These are phyloP conservation scores for Montipora capricornis DNA, from an alignment of 64 coral and sea anemone species.

Conservation along the genomic window DNA sequence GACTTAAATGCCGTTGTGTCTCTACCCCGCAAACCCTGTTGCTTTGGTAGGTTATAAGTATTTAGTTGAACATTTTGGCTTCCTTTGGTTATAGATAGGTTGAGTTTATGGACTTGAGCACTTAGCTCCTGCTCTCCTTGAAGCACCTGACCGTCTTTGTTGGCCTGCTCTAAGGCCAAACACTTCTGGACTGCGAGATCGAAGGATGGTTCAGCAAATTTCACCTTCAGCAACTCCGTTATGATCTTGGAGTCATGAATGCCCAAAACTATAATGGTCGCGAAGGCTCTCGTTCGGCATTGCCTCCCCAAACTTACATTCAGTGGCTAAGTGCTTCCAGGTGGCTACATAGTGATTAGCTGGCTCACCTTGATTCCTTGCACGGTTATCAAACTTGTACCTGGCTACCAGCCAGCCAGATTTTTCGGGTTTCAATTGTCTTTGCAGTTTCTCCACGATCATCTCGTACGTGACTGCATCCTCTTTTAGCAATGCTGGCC, in stretches of 20 bases:
- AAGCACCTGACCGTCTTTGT: constrained; percentile 9
- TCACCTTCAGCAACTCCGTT: constrained; percentile 28
- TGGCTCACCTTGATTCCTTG: too few species aligned
- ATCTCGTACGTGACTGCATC: too few species aligned
- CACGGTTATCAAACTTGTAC: too few species aligned
- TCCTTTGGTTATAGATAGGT: neutral
- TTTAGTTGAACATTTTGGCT: too few species aligned
- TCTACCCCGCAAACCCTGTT: too few species aligned
- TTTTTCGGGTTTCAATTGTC: too few species aligned
- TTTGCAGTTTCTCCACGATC: too few species aligned
- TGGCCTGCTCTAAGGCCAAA: constrained; percentile 3
- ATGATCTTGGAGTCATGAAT: constrained; percentile 20
- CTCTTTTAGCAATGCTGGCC: neutral
- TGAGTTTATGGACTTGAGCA: constrained; percentile 9
- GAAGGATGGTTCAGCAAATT: neutral
- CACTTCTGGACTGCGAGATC: constrained; percentile 30
- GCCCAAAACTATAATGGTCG: neutral
- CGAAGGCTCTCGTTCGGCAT: too few species aligned
- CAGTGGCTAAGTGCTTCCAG: neutral
- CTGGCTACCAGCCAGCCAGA: too few species aligned
- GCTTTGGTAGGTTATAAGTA: too few species aligned
- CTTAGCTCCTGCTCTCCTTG: constrained; percentile 7
- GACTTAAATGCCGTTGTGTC: too few species aligned
- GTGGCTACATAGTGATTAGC: too few species aligned
- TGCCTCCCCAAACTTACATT: neutral